Base-by-base conservation (phyloP, 1,140 invertebrate genomes). In the Macrobrachium rosenbergii region DNA sequence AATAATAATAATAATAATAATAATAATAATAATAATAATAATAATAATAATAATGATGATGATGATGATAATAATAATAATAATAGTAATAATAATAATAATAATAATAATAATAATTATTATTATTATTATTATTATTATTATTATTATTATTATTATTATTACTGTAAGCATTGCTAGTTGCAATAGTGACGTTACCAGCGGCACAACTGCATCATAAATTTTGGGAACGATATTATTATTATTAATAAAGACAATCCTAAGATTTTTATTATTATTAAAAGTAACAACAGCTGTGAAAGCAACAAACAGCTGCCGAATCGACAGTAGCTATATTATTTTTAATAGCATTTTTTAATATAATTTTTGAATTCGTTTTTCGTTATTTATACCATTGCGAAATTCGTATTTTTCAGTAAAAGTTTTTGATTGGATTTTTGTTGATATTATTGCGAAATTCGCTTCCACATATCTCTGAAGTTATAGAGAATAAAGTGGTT, bases 91-190 rank as follows among this genome's bases (percentile, higher is more conserved):
- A 63, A 10, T 79, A 23, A 12, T 79, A 79, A 60, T 79, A 62
- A 60, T 79, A 23, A 60, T 23, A 62, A 79, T 79, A 3, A 43
- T 76, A 5, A 17, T 76, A 52, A 60, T 28, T 0, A 79, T 7
- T 60, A 23, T 37, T 62, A 58, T 43, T n/a, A 21, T 60, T 23
- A 79, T 79, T 79, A 60, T 79, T 79, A 21, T 79, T 79, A 19
- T 79, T 79, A 60, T 79, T 79, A 23, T 79, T 79, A 60, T 79
- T 79, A 60, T 79, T 28, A 60, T 63, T 79, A 23, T 79, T 79
- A 23, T 62, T 79, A 79, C 2, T 79, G 21, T 77, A 45, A 77
- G 43, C 45, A 59, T 77, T 67, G 10, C 16, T 67, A 8, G 6
- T 7, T 11, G 2, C 10, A 37, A 37, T 43, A 21, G 21, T 58